A percentile compares a stretch with the other conserved stretches of the same genome.
phyloP scores from a whole-genome alignment of 2,113 vertebrate genomes.

The Zeus faber region DNA sequence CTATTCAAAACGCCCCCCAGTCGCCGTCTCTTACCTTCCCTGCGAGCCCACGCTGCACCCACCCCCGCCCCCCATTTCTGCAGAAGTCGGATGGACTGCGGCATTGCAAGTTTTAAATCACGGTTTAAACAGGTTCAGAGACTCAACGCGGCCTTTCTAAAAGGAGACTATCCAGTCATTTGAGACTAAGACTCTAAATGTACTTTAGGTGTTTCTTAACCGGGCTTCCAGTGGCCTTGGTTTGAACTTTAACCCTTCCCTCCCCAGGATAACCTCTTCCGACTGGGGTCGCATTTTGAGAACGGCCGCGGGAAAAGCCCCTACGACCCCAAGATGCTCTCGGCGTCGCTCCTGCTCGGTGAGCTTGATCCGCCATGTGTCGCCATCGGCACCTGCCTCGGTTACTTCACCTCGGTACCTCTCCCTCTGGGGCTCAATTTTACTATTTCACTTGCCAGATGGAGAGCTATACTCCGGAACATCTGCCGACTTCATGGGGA shows the following conservation, averaged over 20 bases:
- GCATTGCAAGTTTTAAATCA: too few relatives aligned
- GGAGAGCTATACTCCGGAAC: slow-evolving; percentile 96
- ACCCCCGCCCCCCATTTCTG: too few relatives aligned
- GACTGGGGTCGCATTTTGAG: slow-evolving; percentile 88
- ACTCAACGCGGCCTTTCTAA: neutral
- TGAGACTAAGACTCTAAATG: slow-evolving; percentile 43
- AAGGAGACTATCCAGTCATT: slow-evolving; percentile 41
- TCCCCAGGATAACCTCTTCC: slow-evolving; percentile 90
- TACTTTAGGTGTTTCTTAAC: slow-evolving; percentile 24
- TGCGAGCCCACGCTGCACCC: neutral
- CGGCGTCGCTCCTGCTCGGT: slow-evolving; percentile 93
- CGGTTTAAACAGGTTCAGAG: too few relatives aligned
- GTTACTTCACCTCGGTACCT: too few relatives aligned
- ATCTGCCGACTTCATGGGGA: slow-evolving; percentile 97
- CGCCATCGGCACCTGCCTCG: too few relatives aligned
- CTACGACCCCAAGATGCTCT: slow-evolving; percentile 95
- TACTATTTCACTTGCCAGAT: slow-evolving; percentile 84
- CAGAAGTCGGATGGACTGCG: too few relatives aligned
- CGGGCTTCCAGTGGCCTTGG: slow-evolving; percentile 27
- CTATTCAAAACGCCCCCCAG: slow-evolving; percentile 3
- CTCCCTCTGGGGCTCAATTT: too few relatives aligned
- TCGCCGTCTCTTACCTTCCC: neutral
- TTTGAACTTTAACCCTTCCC: slow-evolving; percentile 51
- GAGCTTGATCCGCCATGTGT: slow-evolving; percentile 38
- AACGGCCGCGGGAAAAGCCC: slow-evolving; percentile 97